Evolutionary conservation across 2,797 vertebrate genomes (phyloP), one percentile per base, ranked within the genome.

Genomic region (Pachyuromys duprasi): DNA sequence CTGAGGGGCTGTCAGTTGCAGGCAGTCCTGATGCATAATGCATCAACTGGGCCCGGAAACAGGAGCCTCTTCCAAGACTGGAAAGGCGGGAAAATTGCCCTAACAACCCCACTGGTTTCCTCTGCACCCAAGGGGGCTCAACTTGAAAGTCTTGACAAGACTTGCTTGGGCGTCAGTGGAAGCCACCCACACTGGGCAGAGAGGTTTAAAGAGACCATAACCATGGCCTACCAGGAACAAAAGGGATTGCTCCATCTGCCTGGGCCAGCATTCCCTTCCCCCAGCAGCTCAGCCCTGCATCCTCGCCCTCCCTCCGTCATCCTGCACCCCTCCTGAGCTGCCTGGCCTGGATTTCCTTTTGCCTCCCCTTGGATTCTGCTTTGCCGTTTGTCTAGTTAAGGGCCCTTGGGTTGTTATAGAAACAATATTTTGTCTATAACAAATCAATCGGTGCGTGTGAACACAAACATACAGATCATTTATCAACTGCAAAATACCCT

Each of bases 11-110:
- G 99, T 99, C 99, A 99, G 99, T 98, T 98, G 99, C 98, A 98
- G 98, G 98, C 99, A 99, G 98, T 98, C 99, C 99, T 99, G 99
- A 99, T 99, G 99, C 99, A 99, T 99, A 99, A 99, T 99, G 99
- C 99, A 99, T 99, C 99, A 99, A 99, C 99, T 98, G 99, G 99
- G 99, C 99, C 99, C 98, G 98, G 99, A 99, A 99, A 98, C 98
- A 97, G 98, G 98, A 99, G 99, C 98, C 98, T 98, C 97, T 98
- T 98, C 99, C 99, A 99, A 98, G 98, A 95, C 98, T 98, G 98
- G 99, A 98, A 99, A 98, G 98, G 99, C 98, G 98, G 99, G 98
- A 98, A 99, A 98, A 99, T 97, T 98, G 98, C 98, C 98, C 98
- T 99, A 98, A 97, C 98, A 98, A 98, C 98, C 98, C 98, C 55